A percentile compares a stretch with the other conserved stretches of the same genome.
These are phyloP conservation scores for Chaetorhynchus papuensis DNA, from an alignment of 2,113 vertebrate species.

Conservation along the genomic window DNA sequence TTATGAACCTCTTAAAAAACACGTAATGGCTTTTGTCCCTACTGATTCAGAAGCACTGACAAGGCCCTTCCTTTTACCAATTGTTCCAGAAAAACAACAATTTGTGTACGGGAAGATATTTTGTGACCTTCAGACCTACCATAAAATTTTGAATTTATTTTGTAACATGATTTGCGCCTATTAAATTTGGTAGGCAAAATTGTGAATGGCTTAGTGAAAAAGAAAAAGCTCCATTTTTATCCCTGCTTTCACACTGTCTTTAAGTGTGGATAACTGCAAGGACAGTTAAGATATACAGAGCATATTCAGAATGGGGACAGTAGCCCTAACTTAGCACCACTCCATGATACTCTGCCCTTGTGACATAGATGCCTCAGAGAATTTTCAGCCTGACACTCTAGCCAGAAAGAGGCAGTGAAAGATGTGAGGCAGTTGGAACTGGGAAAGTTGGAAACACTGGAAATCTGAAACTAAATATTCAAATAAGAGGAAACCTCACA, in stretches of 20 bases:
- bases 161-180: neutral
- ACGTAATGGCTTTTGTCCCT: neutral
- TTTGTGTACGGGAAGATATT: neutral
- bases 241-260: neutral
- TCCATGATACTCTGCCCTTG: neutral
- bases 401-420: too few species aligned
- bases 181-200: neutral
- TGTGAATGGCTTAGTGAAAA: neutral
- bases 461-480: neutral
- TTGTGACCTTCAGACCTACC: neutral
- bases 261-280: neutral
- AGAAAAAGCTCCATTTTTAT: neutral
- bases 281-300: neutral
- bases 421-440: neutral
- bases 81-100: neutral
- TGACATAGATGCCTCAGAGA: neutral
- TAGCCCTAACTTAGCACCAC: neutral
- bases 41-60: neutral
- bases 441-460: neutral
- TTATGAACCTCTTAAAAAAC: neutral
- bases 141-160: neutral
- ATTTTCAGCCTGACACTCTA: neutral
- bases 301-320: neutral
- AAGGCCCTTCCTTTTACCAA: neutral
- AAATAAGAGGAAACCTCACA: neutral